phyloP scores from a whole-genome alignment of 30 jellyfish, hydroid and myxozoan genomes.

The Aurelia aurita complex sp. Pacific region DNA sequence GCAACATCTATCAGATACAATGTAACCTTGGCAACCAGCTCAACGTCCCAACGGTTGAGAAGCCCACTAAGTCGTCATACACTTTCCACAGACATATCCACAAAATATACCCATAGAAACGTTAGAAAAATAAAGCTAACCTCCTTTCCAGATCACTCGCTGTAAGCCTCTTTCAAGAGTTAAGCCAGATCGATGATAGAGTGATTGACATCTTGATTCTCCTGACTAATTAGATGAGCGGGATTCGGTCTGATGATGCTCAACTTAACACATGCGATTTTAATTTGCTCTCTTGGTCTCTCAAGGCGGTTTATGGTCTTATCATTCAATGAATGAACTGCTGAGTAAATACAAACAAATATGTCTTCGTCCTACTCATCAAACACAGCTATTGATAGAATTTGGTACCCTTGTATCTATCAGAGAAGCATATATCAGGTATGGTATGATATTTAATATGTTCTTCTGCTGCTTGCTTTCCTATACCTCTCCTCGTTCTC shows the following conservation, averaged over 20 bases:
- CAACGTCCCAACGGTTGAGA: too few relatives aligned
- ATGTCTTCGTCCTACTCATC: slow-evolving; percentile 44
- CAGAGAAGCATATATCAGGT: slow-evolving; percentile 63
- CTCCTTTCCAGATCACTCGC: slow-evolving; percentile 44
- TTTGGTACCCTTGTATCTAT: slow-evolving; percentile 70
- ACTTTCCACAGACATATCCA: not conserved
- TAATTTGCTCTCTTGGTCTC: slow-evolving; percentile 49
- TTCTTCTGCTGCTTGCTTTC: too few relatives aligned
- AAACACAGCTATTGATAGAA: slow-evolving; percentile 37
- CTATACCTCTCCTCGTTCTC: too few relatives aligned
- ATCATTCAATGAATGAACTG: slow-evolving; percentile 3
- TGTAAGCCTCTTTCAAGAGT: slow-evolving; percentile 58
- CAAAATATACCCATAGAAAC: not conserved
- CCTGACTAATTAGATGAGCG: slow-evolving; percentile 48
- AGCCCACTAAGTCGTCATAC: too few relatives aligned
- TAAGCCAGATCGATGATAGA: slow-evolving; percentile 23
- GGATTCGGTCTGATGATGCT: slow-evolving; percentile 49
- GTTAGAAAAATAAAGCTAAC: slow-evolving; percentile 7
- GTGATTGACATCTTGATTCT: slow-evolving; percentile 48
- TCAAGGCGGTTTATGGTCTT: slow-evolving; percentile 29
- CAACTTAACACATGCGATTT: slow-evolving; percentile 50
- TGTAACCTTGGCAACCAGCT: too few relatives aligned
- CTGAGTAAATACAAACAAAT: slow-evolving; percentile 3
- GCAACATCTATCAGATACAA: too few relatives aligned
- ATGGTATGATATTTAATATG: not conserved